Conservation (phyloP, 2,797 vertebrate species). For the Varecia variegata region DNA sequence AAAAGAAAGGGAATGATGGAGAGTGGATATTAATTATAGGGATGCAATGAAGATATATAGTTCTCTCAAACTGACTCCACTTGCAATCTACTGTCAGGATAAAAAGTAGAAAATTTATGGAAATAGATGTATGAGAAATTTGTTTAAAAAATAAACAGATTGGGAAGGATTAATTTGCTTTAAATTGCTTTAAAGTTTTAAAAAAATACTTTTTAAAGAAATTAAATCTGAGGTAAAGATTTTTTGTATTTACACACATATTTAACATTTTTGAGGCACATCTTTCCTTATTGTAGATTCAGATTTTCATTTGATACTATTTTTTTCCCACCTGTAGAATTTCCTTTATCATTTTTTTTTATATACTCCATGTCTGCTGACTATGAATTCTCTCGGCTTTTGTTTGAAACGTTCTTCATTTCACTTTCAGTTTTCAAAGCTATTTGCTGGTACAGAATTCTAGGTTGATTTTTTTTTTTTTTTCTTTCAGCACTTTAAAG, state of each 20-base stretch:
- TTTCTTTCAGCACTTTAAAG: constrained; percentile 1
- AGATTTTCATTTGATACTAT: background rate
- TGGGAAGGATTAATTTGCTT: constrained; percentile 1
- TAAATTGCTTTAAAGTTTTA: background rate
- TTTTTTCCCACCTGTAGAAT: background rate
- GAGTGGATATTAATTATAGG: background rate
- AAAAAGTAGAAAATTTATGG: background rate
- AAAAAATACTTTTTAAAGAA: background rate
- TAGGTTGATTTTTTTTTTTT: background rate
- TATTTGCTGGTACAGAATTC: background rate
- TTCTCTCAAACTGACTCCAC: background rate
- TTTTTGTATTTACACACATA: background rate
- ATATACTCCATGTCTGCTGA: background rate
- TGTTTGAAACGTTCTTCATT: background rate
- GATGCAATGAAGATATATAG: background rate
- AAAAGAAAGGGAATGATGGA: background rate
- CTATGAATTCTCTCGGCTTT: background rate
- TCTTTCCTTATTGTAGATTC: background rate
- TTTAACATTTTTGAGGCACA: background rate
- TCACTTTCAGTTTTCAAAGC: background rate
- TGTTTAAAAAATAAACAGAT: background rate
- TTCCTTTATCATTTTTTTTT: background rate
- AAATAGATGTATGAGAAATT: background rate
- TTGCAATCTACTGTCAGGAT: background rate
- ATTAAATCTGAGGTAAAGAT: background rate